These are phyloP conservation scores for Neostethus bicornis DNA, from an alignment of 2,797 vertebrate genomes.

Conservation along the genomic window DNA sequence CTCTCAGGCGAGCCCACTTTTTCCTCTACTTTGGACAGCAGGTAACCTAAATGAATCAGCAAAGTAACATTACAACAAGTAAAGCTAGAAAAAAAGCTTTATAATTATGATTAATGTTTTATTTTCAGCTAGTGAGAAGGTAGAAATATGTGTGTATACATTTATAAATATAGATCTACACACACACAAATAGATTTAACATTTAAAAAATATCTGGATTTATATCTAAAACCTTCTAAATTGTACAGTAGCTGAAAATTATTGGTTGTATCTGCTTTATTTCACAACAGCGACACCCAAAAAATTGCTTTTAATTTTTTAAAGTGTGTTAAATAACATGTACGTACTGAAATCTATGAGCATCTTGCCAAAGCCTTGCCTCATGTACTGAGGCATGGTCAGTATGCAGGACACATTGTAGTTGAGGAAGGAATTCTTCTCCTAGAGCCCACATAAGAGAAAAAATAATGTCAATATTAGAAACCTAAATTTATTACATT, in stretches of 20 bases:
- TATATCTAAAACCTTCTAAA: no score
- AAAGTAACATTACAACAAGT: background rate
- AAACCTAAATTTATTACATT: background rate
- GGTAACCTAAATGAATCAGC: conserved; percentile 80
- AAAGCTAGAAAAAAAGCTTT: no score
- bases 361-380: conserved; percentile 98
- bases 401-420: conserved; percentile 98
- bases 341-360: conserved; percentile 98
- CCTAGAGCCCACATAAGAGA: conserved; percentile 72
- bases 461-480: background rate
- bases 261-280: no score
- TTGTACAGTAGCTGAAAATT: no score
- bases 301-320: no score
- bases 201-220: no score
- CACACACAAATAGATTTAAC: no score
- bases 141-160: no score
- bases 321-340: background rate
- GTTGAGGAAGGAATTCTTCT: conserved; percentile 98
- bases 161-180: no score
- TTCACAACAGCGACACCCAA: no score
- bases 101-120: no score
- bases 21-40: conserved; percentile 96
- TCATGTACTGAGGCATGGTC: conserved; percentile 98
- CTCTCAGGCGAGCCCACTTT: conserved; percentile 94
- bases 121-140: no score